Percentiles rank a stretch among this genome's conserved stretches.
phyloP scores from a whole-genome alignment of 2,888 invertebrate genomes.

The Epicampocera succincta region DNA sequence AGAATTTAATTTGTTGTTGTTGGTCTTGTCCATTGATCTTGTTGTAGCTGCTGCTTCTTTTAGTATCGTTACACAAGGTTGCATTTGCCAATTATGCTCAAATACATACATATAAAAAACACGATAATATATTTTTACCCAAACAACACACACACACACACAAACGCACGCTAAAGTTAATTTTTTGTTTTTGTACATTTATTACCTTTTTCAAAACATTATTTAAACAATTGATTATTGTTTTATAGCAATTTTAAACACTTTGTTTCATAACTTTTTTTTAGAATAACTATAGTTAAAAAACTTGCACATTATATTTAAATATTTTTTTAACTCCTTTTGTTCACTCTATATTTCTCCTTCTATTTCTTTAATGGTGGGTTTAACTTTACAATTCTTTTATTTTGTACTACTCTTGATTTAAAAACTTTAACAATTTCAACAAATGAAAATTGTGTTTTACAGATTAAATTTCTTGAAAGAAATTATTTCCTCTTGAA shows the following conservation, averaged over 20 bases:
- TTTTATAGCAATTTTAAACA: too few relatives aligned
- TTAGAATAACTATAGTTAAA: slow-evolving; percentile 1
- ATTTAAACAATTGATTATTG: too few relatives aligned
- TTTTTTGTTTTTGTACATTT: too few relatives aligned
- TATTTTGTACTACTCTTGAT: neutral
- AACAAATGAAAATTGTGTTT: too few relatives aligned
- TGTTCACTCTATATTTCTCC: slow-evolving; percentile 30
- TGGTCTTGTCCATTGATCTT: slow-evolving; percentile 34
- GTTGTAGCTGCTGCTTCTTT: slow-evolving; percentile 10
- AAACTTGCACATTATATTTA: slow-evolving; percentile 12
- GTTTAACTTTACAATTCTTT: slow-evolving; percentile 31
- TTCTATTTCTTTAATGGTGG: slow-evolving; percentile 37
- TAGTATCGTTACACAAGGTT: slow-evolving; percentile 44
- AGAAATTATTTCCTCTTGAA: too few relatives aligned
- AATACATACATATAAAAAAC: neutral
- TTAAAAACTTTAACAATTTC: too few relatives aligned
- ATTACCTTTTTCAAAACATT: too few relatives aligned
- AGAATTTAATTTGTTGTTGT: slow-evolving; percentile 20
- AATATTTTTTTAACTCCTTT: slow-evolving; percentile 7
- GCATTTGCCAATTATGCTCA: slow-evolving; percentile 38
- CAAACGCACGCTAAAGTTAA: neutral
- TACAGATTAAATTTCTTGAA: too few relatives aligned
- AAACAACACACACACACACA: neutral
- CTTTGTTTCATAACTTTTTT: too few relatives aligned
- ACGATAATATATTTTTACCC: neutral